phyloP scores from a whole-genome alignment of 2,888 invertebrate genomes.

The Drosophila limbata region DNA sequence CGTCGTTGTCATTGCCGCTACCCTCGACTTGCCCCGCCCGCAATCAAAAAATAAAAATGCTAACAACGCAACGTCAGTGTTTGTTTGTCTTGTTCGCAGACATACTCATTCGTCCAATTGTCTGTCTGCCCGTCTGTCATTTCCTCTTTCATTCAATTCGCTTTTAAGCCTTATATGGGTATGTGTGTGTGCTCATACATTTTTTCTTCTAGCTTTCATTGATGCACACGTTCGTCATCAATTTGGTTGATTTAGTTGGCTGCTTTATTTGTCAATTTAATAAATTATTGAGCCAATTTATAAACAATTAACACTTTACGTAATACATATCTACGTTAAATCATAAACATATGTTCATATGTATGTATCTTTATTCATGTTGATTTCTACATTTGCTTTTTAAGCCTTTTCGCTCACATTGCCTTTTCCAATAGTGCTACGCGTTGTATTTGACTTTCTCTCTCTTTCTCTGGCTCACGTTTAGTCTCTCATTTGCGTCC shows the following conservation, averaged over 20 bases:
- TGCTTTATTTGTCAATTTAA: conserved; percentile 52
- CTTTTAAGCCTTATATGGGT: conserved; percentile 26
- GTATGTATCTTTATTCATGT: conserved; percentile 31
- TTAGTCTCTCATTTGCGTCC: conserved; percentile 23
- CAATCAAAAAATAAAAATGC: conserved; percentile 46
- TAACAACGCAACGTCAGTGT: conserved; percentile 45
- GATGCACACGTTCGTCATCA: conserved; percentile 34
- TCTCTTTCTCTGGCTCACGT: conserved; percentile 14
- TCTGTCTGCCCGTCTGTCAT: conserved; percentile 43
- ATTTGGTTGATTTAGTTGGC: conserved; percentile 21
- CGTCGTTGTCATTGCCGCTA: conserved; percentile 6
- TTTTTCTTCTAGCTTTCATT: conserved; percentile 44
- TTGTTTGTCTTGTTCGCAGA: conserved; percentile 46
- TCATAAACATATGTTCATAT: conserved; percentile 18
- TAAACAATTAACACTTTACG: conserved; percentile 56
- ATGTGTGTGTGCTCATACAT: conserved; percentile 4
- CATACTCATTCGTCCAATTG: conserved; percentile 34
- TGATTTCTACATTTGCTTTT: conserved; percentile 42
- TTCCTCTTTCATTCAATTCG: conserved; percentile 57
- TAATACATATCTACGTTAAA: conserved; percentile 40
- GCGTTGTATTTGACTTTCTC: conserved; percentile 23
- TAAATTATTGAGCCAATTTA: conserved; percentile 57
- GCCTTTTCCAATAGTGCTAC: conserved; percentile 30
- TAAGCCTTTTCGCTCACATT: conserved; percentile 41
- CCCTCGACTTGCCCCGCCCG: conserved; percentile 28